These are phyloP conservation scores for Ptychadena robeensis DNA, from an alignment of 2,797 vertebrate genomes.

Conservation along the genomic window DNA sequence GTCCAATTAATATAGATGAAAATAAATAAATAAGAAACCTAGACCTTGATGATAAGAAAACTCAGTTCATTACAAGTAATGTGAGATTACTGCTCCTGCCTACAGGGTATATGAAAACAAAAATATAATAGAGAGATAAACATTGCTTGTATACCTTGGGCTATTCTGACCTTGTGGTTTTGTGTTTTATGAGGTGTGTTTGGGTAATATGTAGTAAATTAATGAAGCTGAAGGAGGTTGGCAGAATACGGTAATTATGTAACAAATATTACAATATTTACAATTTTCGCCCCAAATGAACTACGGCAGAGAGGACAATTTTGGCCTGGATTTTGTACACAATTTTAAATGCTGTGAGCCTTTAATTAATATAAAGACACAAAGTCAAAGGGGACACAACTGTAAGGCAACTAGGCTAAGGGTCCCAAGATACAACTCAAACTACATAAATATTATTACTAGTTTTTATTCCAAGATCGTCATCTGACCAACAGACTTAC, in stretches of 20 bases:
- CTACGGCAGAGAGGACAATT: background rate
- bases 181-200: background rate
- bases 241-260: background rate
- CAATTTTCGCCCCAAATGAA: slow-evolving; percentile 14
- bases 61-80: slow-evolving; percentile 28
- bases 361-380: background rate
- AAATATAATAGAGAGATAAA: background rate
- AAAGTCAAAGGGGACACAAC: background rate
- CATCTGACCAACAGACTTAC: too few relatives aligned
- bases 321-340: background rate
- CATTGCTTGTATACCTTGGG: background rate
- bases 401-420: background rate
- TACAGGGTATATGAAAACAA: background rate
- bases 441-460: background rate
- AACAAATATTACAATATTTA: too few relatives aligned
- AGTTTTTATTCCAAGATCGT: too few relatives aligned
- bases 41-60: slow-evolving; percentile 9
- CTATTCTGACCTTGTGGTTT: background rate
- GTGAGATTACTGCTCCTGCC: background rate
- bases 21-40: background rate
- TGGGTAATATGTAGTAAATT: background rate
- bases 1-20: slow-evolving; percentile 38
- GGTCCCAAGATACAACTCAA: background rate
- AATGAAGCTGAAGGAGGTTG: background rate
- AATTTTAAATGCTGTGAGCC: background rate